Percentiles rank a stretch among this genome's conserved stretches.
Evolutionary conservation across 2,888 invertebrate species (phyloP).

Genomic region (Bibio marci): DNA sequence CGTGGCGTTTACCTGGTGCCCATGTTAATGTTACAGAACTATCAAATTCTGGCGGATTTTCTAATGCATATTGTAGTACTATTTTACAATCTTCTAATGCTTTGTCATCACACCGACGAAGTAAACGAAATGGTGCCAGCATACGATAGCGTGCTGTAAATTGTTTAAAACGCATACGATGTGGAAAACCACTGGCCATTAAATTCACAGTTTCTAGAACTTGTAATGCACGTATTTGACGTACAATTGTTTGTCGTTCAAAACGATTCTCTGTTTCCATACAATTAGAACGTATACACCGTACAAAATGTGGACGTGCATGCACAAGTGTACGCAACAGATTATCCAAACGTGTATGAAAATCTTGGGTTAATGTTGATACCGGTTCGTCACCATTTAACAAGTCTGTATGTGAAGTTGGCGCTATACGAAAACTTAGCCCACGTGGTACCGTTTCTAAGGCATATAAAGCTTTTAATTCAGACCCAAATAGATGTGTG

Average conservation of each 20-base stretch:
- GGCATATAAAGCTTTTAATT: conserved; percentile 66
- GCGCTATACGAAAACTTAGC: conserved; percentile 74
- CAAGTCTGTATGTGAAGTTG: conserved; percentile 70
- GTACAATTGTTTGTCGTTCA: conserved; percentile 67
- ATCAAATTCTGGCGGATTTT: conserved; percentile 34
- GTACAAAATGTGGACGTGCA: conserved; percentile 86
- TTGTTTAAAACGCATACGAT: conserved; percentile 86
- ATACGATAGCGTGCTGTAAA: conserved; percentile 75
- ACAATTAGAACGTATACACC: conserved; percentile 78
- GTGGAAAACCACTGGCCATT: conserved; percentile 90
- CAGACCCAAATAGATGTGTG: conserved; percentile 86
- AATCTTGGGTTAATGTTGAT: conserved; percentile 85
- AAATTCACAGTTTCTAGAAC: conserved; percentile 89
- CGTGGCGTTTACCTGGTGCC: conserved; percentile 84
- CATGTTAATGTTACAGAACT: conserved; percentile 59
- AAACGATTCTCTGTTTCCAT: conserved; percentile 67
- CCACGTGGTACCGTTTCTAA: conserved; percentile 58
- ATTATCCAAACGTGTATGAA: conserved; percentile 85
- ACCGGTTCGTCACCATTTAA: conserved; percentile 71
- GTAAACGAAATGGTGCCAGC: conserved; percentile 59
- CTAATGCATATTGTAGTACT: conserved; percentile 54
- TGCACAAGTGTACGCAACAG: conserved; percentile 79
- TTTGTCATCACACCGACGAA: conserved; percentile 49
- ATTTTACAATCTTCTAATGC: conserved; percentile 58
- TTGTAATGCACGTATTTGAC: conserved; percentile 77